Evolutionary conservation across 37 sponge, comb jelly and placozoan genomes (phyloP), one percentile per base, ranked within the genome.

Genomic region (Geodia barretti): DNA sequence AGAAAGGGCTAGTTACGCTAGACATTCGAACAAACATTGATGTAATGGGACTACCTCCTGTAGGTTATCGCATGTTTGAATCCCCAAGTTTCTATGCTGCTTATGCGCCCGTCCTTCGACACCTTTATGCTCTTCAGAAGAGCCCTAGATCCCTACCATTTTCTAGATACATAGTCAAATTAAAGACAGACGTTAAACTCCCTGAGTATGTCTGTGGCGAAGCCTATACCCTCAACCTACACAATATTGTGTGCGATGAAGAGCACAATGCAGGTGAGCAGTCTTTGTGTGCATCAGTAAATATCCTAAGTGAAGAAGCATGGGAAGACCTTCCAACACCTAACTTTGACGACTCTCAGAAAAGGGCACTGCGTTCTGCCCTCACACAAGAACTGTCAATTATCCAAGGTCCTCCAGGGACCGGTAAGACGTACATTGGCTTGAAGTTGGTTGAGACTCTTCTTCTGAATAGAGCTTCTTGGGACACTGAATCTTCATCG

Each of bases 361-460:
- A 54, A 1, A 8, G 60, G 39, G 90, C 90, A 24, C 68, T 90
- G 4, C 64, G 70, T 37, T 28, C 54, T 43, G 80, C 90, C 28
- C 74, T 90, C 25, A 90, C 86, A 3, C 68, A 59, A 30, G 79
- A 85, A 40, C 33, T 90, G 4, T 80, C 81, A 20, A 38, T 92
- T 17, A 85, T 92, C 38, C 93, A 92, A 68, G 93, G 93, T 25
- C 93, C 93, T 31, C 93, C 93, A 34, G 93, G 93, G 20, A 92
- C 89, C 33, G 93, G 93, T 5, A 92, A 92, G 73, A 89, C 93
- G n/a, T 88, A 79, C 43, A 62, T 92, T 40, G 93, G 93, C 23
- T 41, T 81, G 47, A 84, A 92, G 68, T 23, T 92, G 1, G 72
- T 85, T 1, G 64, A 89, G 17, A 40, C 76, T 30, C 63, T 91